Evolutionary conservation across 2,113 vertebrate genomes (phyloP), one percentile per base, ranked within the genome.

Genomic region (Oncorhynchus mykiss): DNA sequence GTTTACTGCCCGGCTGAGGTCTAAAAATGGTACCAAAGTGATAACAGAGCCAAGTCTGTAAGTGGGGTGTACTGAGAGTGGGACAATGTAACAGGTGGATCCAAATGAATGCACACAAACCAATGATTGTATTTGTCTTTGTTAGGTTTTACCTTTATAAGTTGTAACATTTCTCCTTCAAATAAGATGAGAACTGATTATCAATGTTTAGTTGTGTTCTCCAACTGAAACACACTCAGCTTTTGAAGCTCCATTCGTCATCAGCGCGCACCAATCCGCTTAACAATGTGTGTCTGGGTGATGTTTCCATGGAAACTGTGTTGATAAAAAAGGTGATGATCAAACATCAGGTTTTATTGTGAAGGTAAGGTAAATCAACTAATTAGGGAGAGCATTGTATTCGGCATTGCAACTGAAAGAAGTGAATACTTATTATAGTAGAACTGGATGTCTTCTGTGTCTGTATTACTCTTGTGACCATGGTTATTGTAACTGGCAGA

Each of bases 341-440:
- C 49, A 2, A 60, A 60, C 6, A 16, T 22, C n/a, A 24, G 87
- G 88, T 90, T 90, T 89, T 71, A 57, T 77, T 82, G 84, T 75
- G 89, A 92, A 92, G 86, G 89, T 91, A 93, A 93, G 92, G 92
- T 87, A 92, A 93, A 92, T 80, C 75, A 57, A 60, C 2, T 70
- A 72, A 82, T 62, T 77, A 74, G 71, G 82, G 65, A 5, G 78
- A 70, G 78, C 80, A 81, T 85, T 31, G 12, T 54, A 54, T 54
- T 78, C 77, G 80, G 81, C 81, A 75, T 27, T 74, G 76, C 67
- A 66, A 74, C 69, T 71, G 70, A 76, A 25, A 8, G 67, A 65
- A 65, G 71, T 31, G 13, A 39, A 73, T 24, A 74, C 59, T 3
- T 24, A 39, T 2, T 62, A 0, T 8, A 20, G 14, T 8, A 64